Percentiles rank a stretch among this genome's conserved stretches.
phyloP scores from a whole-genome alignment of 2,113 vertebrate species.

The Tupaia tana region DNA sequence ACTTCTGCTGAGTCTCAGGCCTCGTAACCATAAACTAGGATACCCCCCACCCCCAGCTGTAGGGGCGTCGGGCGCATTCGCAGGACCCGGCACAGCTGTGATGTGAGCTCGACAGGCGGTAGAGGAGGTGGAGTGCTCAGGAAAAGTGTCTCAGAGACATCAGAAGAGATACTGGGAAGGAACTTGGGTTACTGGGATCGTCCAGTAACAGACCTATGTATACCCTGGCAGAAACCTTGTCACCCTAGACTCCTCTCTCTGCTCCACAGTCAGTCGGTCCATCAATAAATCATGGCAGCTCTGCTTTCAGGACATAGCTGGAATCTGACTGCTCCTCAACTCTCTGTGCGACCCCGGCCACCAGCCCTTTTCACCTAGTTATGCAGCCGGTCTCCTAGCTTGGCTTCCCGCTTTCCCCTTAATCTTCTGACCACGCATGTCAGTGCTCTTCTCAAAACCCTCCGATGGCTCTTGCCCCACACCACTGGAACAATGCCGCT shows the following conservation, averaged over 20 bases:
- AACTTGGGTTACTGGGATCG: not conserved
- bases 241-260: not conserved
- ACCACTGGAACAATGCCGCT: not conserved
- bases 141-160: not conserved
- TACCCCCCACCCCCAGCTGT: not conserved
- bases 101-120: not conserved
- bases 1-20: not conserved
- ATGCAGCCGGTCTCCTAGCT: not conserved
- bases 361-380: not conserved
- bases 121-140: not conserved
- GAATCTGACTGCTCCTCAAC: not conserved
- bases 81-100: not conserved
- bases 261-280: conserved; percentile 21
- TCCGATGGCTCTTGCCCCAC: fast-evolving
- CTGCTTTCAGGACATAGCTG: conserved; percentile 20
- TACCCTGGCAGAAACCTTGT: not conserved
- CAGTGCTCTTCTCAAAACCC: not conserved
- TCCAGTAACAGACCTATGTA: not conserved
- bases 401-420: not conserved
- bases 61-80: not conserved
- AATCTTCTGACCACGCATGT: not conserved
- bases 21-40: not conserved
- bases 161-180: not conserved
- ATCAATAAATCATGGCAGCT: conserved; percentile 65
- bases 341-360: not conserved